Evolutionary conservation across 1,140 invertebrate genomes (phyloP).

Genomic region (Polypedilum vanderplanki): DNA sequence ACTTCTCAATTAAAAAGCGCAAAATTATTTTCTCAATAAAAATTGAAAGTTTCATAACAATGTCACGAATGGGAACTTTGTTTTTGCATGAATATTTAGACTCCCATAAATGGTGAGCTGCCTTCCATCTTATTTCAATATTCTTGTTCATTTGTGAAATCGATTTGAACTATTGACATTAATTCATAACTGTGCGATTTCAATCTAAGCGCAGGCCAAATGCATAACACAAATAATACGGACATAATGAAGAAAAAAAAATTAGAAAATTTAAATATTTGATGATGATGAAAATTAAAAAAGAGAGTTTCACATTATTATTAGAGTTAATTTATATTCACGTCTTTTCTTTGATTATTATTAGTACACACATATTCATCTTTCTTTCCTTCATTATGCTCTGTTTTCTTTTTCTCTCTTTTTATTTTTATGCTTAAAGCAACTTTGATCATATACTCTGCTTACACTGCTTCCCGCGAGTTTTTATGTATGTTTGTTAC

Average conservation of each 20-base stretch:
- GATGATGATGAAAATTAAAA: constrained; percentile 1
- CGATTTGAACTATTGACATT: not conserved
- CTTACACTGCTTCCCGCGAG: not conserved
- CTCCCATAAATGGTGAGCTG: not conserved
- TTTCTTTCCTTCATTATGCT: not conserved
- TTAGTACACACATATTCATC: constrained; percentile 12
- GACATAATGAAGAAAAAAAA: not conserved
- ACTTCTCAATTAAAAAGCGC: constrained; percentile 22
- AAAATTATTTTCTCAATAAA: not conserved
- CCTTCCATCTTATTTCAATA: not conserved
- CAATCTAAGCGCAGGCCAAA: not conserved
- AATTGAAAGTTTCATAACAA: constrained; percentile 19
- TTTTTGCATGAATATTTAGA: not conserved
- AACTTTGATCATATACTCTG: not conserved
- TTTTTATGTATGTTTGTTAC: not conserved
- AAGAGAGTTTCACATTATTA: not conserved
- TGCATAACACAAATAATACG: not conserved
- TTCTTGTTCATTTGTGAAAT: not conserved
- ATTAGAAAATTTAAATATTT: not conserved
- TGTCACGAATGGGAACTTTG: constrained; percentile 1
- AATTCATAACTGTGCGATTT: not conserved
- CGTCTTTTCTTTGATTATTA: constrained; percentile 13
- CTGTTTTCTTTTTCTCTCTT: not conserved
- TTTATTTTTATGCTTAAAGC: not conserved
- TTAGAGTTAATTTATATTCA: constrained; percentile 15